A percentile compares a stretch with the other conserved stretches of the same genome.
Evolutionary conservation across 2,888 invertebrate species (phyloP).

Genomic region (Conchocele bisecta): DNA sequence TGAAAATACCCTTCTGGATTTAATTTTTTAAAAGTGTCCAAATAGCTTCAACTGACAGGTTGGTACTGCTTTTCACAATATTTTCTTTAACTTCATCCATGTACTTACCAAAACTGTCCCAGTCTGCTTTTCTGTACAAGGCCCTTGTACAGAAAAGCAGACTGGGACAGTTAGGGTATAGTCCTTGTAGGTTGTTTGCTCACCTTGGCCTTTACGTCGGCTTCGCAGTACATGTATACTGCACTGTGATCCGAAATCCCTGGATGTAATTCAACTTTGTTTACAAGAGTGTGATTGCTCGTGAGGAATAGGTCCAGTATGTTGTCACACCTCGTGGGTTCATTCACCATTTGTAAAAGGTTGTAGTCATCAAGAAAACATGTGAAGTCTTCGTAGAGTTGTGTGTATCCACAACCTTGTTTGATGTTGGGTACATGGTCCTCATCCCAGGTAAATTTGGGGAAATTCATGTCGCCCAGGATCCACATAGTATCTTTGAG

Average conservation of each 20-base stretch:
- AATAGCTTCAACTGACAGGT: too few relatives aligned
- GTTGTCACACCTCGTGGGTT: background rate
- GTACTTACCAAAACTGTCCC: too few relatives aligned
- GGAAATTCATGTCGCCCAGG: constrained; percentile 7
- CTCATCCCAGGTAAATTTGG: constrained; percentile 9
- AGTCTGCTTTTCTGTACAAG: too few relatives aligned
- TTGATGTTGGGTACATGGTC: constrained; percentile 4
- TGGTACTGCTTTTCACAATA: too few relatives aligned
- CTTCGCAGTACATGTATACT: too few relatives aligned
- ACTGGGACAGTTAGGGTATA: too few relatives aligned
- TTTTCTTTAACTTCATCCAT: too few relatives aligned
- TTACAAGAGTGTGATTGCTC: constrained; percentile 11
- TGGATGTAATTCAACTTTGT: background rate
- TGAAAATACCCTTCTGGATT: too few relatives aligned
- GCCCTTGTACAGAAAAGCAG: too few relatives aligned
- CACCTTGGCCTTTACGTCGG: too few relatives aligned
- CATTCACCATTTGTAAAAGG: constrained; percentile 4
- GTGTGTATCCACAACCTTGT: background rate
- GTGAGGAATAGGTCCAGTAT: constrained; percentile 4
- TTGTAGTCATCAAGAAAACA: background rate
- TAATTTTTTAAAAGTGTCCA: too few relatives aligned
- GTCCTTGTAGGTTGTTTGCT: too few relatives aligned
- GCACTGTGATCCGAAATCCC: constrained; percentile 17
- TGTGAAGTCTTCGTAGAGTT: constrained; percentile 1
- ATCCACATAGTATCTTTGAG: constrained; percentile 4